Evolutionary conservation across 2,888 invertebrate genomes (phyloP).

Genomic region (Minunthozetes semirufus): DNA sequence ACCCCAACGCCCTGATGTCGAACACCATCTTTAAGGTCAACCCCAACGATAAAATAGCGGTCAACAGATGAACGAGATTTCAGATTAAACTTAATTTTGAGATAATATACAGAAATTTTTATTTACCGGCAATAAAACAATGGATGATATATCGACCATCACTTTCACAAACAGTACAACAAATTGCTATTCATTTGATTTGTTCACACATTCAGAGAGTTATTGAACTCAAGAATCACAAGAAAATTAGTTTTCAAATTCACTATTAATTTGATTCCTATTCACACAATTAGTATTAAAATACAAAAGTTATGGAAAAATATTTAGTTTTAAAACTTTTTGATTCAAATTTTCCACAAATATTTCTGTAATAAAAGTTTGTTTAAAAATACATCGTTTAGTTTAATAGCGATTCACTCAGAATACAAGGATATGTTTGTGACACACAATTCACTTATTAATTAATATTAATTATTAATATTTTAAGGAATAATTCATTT

Average conservation of each 20-base stretch:
- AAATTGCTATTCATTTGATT: constrained; percentile 9
- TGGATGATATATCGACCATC: not conserved
- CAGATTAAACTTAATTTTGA: not conserved
- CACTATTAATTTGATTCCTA: not conserved
- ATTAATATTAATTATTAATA: too few relatives aligned
- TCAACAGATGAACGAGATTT: not conserved
- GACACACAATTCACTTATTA: too few relatives aligned
- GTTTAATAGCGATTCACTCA: too few relatives aligned
- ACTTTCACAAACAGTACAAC: constrained; percentile 15
- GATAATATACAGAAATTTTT: not conserved
- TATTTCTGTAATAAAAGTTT: too few relatives aligned
- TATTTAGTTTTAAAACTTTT: too few relatives aligned
- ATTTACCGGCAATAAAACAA: constrained; percentile 1
- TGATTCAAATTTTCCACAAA: too few relatives aligned
- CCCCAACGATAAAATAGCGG: not conserved
- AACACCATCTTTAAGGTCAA: not conserved
- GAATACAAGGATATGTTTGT: too few relatives aligned
- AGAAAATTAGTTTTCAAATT: not conserved
- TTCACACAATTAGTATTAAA: too few relatives aligned
- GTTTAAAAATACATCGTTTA: too few relatives aligned
- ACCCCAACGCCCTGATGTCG: not conserved
- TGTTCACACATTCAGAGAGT: not conserved
- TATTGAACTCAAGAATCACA: not conserved
- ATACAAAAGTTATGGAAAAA: too few relatives aligned
- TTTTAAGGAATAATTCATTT: too few relatives aligned